Evolutionary conservation across 2,113 vertebrate species (phyloP), one percentile per base, ranked within the genome.

Genomic region (Aegithalos caudatus): DNA sequence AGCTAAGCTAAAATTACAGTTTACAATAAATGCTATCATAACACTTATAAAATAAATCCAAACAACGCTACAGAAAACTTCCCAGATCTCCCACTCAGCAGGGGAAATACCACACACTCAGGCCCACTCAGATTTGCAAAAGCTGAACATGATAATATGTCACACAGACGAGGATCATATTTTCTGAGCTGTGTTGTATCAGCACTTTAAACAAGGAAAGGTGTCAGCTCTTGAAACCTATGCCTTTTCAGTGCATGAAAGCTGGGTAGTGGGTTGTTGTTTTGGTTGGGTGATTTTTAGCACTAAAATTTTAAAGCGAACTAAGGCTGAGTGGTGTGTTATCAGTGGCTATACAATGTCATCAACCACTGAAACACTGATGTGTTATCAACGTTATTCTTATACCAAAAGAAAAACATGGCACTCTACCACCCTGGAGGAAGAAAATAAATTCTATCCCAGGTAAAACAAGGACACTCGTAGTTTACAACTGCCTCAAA

Each of bases 261-360:
- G 11, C 7, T 61, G 24, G 13, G 29, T 29, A n/a, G 18, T 23
- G 35, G 6, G 7, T 5, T 64, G 12, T 40, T 45, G 9, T 4
- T 4, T 71, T 29, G 2, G 2, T 38, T 45, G 14, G 1, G 17
- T 17, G 19, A 4, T 29, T 86, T 83, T 92, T 72, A 47, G 13
- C 6, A 2, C 7, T n/a, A 19, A 82, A 40, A 9, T 53, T 79
- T 89, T 58, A 24, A 62, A 53, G 28, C 23, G 20, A 54, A 11
- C 8, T 0, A 0, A 4, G 10, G 47, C 24, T 74, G 31, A 53
- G 21, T 17, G 25, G 14, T 28, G 7, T 0, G 0, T 54, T 86
- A 17, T 28, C 67, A 54, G 60, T 18, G 16, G 35, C 35, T 23
- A 4, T 23, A 33, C 0, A 3, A 12, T 10, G n/a, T 27, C 69